A percentile compares a stretch with the other conserved stretches of the same genome.
Evolutionary conservation across 2,797 vertebrate species (phyloP).

Genomic region (Pseudomugil tenellus): DNA sequence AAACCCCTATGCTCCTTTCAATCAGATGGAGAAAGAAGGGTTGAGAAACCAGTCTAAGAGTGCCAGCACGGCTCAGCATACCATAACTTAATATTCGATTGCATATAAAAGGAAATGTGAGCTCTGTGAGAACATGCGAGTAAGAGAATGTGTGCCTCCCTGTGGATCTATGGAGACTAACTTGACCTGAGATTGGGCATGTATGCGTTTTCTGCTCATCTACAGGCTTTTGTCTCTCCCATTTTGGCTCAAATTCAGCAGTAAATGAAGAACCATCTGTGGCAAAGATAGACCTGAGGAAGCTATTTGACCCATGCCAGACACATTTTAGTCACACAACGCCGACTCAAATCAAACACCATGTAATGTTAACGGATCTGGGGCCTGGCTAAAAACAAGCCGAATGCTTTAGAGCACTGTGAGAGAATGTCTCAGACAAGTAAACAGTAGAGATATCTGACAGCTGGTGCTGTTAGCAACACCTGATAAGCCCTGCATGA

Average conservation of each 20-base stretch:
- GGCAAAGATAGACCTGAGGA: slow-evolving; percentile 56
- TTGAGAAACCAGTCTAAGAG: slow-evolving; percentile 32
- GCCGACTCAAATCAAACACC: slow-evolving; percentile 58
- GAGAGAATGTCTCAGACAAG: slow-evolving; percentile 59
- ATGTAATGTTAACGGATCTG: slow-evolving; percentile 51
- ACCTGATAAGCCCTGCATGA: slow-evolving; percentile 67
- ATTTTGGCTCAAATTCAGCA: slow-evolving; percentile 42
- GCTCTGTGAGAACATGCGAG: slow-evolving; percentile 53
- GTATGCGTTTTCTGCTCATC: slow-evolving; percentile 34
- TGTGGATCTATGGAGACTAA: slow-evolving; percentile 54
- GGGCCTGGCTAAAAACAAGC: slow-evolving; percentile 61
- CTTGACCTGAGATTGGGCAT: slow-evolving; percentile 38
- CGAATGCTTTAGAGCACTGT: slow-evolving; percentile 41
- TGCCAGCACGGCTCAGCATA: slow-evolving; percentile 29
- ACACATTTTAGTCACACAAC: slow-evolving; percentile 48
- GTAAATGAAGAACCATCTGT: slow-evolving; percentile 48
- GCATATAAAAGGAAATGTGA: slow-evolving; percentile 56
- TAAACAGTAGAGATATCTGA: slow-evolving; percentile 71
- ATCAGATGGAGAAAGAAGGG: slow-evolving; percentile 2
- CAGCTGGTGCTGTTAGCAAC: slow-evolving; percentile 71
- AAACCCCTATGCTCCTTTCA: slow-evolving; percentile 31
- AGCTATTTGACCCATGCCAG: slow-evolving; percentile 48
- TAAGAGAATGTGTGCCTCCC: slow-evolving; percentile 56
- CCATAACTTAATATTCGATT: slow-evolving; percentile 56
- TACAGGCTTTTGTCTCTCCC: slow-evolving; percentile 49